Evolutionary conservation across 2,797 vertebrate species (phyloP).

Genomic region (Chelon auratus): DNA sequence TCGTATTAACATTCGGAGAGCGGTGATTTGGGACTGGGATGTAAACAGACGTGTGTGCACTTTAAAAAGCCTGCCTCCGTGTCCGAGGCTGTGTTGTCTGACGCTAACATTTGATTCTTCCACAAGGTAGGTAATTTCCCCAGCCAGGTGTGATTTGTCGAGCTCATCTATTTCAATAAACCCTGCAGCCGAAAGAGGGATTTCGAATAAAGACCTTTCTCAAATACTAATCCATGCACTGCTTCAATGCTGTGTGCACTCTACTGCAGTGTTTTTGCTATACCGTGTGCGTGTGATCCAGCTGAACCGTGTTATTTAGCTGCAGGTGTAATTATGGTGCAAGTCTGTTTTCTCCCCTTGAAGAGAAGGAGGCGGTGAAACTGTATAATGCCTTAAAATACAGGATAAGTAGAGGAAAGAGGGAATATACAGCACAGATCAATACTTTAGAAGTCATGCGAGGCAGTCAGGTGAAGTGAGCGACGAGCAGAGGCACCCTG

Average conservation of each 20-base stretch:
- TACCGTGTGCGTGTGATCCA: neutral
- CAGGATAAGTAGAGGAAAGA: neutral
- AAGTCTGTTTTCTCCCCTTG: neutral
- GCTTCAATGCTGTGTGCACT: neutral
- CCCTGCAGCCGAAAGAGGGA: neutral
- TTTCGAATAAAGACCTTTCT: constrained; percentile 9
- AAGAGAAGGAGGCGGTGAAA: neutral
- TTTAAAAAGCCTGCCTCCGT: neutral
- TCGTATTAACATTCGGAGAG: constrained; percentile 19
- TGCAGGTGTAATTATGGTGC: constrained; percentile 6
- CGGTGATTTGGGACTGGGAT: constrained; percentile 15
- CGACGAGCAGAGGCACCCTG: constrained; percentile 14
- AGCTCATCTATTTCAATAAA: constrained; percentile 8
- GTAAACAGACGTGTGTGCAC: neutral
- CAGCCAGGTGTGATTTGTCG: constrained; percentile 4
- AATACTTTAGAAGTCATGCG: constrained; percentile 19
- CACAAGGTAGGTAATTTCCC: constrained; percentile 2
- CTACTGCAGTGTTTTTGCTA: neutral
- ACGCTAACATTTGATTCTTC: constrained; percentile 14
- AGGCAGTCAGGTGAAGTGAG: constrained; percentile 14
- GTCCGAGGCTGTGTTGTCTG: neutral
- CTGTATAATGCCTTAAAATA: neutral
- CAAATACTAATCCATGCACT: constrained; percentile 6
- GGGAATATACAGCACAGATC: constrained; percentile 1
- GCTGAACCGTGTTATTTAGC: neutral